Evolutionary conservation across 1,140 invertebrate species (phyloP), one percentile per base, ranked within the genome.

Genomic region (Aphidius gifuensis): DNA sequence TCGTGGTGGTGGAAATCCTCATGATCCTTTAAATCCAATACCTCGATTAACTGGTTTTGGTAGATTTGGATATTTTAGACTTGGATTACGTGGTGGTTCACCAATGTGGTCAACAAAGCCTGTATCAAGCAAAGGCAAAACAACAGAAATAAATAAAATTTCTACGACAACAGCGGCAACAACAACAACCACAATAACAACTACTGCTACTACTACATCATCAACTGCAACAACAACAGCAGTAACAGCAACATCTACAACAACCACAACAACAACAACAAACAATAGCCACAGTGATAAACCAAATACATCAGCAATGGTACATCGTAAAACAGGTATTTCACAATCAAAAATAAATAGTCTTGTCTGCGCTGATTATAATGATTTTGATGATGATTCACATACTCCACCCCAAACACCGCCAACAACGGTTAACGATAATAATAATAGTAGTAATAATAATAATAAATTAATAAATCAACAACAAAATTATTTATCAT

Each of bases 71-170:
- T 87, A 85, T 70, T 80, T 84, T 58, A 86, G 86, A 68, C 73
- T 89, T 2, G 90, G 88, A 5, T 77, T 92, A 3, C 78, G 85
- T 65, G 90, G 90, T 8, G 90, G 90, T 3, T 85, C 87, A 0
- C 90, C 90, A 0, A 89, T 90, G 82, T 90, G 88, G 86, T 80
- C 83, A 65, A 69, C 73, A 0, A 81, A 81, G 60, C 68, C 78
- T 2, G 74, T 79, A 56, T 72, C 75, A 5, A 80, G 74, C 56
- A 82, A 81, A 64, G 73, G 74, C 0, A 80, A 80, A 62, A 73
- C 75, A 0, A 76, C 23, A 32, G 23, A 32, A 3, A 32, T 4
- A 32, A 32, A 32, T 32, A 32, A 32, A 32, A 32, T 3, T 4
- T 32, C 2, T 32, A 32, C 23, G 4, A 32, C 23, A 32, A 3